Conservation (phyloP, 1,140 invertebrate genomes). For the Heliconius congener region DNA sequence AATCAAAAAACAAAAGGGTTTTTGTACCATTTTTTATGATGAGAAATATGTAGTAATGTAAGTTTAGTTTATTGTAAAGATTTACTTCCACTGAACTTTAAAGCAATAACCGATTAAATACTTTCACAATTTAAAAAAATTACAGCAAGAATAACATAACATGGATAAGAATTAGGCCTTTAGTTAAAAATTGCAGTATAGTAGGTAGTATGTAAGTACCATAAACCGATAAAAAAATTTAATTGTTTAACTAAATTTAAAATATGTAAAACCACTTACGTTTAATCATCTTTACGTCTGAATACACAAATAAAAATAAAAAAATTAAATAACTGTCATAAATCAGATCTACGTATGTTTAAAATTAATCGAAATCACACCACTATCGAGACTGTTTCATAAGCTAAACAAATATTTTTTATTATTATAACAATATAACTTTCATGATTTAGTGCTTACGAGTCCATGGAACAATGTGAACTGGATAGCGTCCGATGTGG, state of each 20-base stretch:
- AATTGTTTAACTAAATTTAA: background rate
- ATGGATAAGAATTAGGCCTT: too few species aligned
- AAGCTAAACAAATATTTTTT: constrained; percentile 1
- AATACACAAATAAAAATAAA: background rate
- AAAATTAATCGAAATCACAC: constrained; percentile 7
- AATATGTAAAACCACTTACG: constrained; percentile 35
- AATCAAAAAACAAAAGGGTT: too few species aligned
- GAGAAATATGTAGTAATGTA: too few species aligned
- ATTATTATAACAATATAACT: background rate
- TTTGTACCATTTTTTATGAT: too few species aligned
- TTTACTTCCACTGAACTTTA: too few species aligned
- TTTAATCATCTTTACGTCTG: constrained; percentile 41
- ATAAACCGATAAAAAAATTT: background rate
- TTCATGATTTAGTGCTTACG: constrained; percentile 32
- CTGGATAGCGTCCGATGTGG: constrained; percentile 26
- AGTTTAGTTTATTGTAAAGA: too few species aligned
- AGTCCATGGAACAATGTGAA: constrained; percentile 30
- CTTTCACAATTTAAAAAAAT: too few species aligned
- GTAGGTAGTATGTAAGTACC: too few species aligned
- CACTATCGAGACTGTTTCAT: constrained; percentile 13
- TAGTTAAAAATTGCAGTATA: too few species aligned
- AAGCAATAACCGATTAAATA: too few species aligned
- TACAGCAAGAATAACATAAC: too few species aligned
- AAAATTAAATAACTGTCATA: constrained; percentile 1
- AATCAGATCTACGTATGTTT: constrained; percentile 25